Evolutionary conservation across 2,797 vertebrate species (phyloP).

Genomic region (Onychomys torridus): DNA sequence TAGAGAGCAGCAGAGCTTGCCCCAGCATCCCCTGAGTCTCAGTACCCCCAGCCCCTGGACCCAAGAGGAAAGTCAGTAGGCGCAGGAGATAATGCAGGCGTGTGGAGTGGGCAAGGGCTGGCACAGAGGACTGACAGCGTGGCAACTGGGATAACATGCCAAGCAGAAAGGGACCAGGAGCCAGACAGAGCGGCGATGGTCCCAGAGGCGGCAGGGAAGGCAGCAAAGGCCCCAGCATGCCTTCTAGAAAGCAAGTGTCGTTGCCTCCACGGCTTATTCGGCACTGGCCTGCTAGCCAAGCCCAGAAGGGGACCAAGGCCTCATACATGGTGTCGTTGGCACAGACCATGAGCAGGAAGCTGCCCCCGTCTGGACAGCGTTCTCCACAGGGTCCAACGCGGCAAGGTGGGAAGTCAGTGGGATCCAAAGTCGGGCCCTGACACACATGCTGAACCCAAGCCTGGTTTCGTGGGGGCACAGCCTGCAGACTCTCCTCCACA

Average conservation of each 20-base stretch:
- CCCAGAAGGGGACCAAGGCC: slow-evolving; percentile 83
- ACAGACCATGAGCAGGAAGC: slow-evolving; percentile 91
- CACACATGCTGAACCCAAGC: slow-evolving; percentile 87
- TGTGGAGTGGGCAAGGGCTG: slow-evolving; percentile 80
- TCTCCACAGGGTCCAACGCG: slow-evolving; percentile 86
- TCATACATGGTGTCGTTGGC: slow-evolving; percentile 88
- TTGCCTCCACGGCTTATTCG: slow-evolving; percentile 84
- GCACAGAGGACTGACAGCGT: slow-evolving; percentile 88
- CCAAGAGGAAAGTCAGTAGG: slow-evolving; percentile 92
- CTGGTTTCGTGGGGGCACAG: slow-evolving; percentile 83
- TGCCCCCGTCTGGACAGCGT: slow-evolving; percentile 87
- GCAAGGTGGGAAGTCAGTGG: slow-evolving; percentile 77
- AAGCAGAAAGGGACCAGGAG: slow-evolving; percentile 89
- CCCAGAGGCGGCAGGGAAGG: slow-evolving; percentile 88
- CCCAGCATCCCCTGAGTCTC: slow-evolving; percentile 91
- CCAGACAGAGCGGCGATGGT: slow-evolving; percentile 91
- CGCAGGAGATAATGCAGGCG: slow-evolving; percentile 92
- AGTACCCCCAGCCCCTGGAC: slow-evolving; percentile 88
- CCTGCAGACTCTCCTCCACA: slow-evolving; percentile 80
- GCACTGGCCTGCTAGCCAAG: slow-evolving; percentile 88
- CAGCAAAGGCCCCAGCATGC: slow-evolving; percentile 91
- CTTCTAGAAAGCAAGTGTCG: slow-evolving; percentile 91
- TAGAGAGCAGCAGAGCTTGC: slow-evolving; percentile 94
- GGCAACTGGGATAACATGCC: slow-evolving; percentile 90
- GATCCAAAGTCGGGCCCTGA: slow-evolving; percentile 85